Base-by-base conservation (phyloP, 2,113 vertebrate species). In the Colius striatus region DNA sequence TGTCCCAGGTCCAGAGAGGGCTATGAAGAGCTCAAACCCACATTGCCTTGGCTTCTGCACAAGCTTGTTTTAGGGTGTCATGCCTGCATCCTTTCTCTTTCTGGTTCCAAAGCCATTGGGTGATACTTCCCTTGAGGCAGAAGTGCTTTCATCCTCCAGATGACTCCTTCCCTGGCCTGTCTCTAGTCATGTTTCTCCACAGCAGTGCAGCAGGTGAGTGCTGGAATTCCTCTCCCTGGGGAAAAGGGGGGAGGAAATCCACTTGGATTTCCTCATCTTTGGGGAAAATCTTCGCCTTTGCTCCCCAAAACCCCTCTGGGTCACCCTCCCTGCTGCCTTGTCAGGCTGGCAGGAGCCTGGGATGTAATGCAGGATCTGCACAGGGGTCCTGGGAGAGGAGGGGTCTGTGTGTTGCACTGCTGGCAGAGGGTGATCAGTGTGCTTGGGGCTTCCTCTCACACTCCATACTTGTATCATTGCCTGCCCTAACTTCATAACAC, bases 191-290 rank as follows among this genome's bases (percentile, higher is more conserved):
- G 18, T 26, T 61, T 71, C 19, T 1, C 51, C 70, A 47, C n/a
- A 47, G 66, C 51, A 65, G 11, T 11, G 81, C 73, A 80, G 87
- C 85, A 85, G 84, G 89, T 89, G 89, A 90, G 93, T 58, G 73
- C 76, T 77, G 55, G 55, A 8, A 41, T 60, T 86, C 13, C 17
- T 71, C 43, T 26, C 78, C 38, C 58, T 23, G 2, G 1, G 1
- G 8, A 30, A 45, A 10, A 11, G 12, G 22, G 20, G 4, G n/a
- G 1, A 1, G 2, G 3, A 5, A 67, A 16, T 8, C 43, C 34
- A 1, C 62, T 84, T 57, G 21, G 34, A 18, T 91, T 91, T 45
- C 53, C 75, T 13, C 29, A 20, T 53, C 45, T 77, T 13, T 6
- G 16, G 72, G 47, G 68, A 18, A 86, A 54, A 58, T 13, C 36